Conservation (phyloP, 2,113 vertebrate genomes). For the Xiphophorus couchianus region DNA sequence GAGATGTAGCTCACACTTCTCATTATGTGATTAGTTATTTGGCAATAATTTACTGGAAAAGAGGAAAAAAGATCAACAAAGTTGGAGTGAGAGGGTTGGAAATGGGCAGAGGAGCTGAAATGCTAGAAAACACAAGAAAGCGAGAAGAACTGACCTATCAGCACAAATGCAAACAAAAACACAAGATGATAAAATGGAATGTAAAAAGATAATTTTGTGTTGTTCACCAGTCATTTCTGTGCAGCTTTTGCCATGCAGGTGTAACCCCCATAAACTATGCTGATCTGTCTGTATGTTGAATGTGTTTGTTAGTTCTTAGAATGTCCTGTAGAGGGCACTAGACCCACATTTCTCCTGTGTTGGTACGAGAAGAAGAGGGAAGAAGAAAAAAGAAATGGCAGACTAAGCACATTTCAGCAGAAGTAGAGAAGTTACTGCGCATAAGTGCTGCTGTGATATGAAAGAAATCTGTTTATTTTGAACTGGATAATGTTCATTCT, state of each 20-base stretch:
- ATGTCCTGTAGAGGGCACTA: no score
- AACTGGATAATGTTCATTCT: no score
- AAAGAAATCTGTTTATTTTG: no score
- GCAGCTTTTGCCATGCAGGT: slow-evolving; percentile 56
- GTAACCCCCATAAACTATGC: no score
- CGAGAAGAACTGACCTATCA: neutral
- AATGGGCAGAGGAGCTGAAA: neutral
- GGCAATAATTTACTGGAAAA: slow-evolving; percentile 4
- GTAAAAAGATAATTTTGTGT: slow-evolving; percentile 22
- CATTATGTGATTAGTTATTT: slow-evolving; percentile 44
- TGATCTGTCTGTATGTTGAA: no score
- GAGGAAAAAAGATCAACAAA: neutral
- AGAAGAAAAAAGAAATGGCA: no score
- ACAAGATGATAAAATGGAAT: neutral
- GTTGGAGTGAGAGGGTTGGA: neutral
- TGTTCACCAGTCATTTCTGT: slow-evolving; percentile 67
- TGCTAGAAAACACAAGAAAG: neutral
- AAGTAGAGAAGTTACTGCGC: no score
- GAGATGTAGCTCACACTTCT: slow-evolving; percentile 12
- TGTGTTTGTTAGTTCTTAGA: no score
- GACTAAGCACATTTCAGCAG: no score
- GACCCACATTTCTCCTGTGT: no score
- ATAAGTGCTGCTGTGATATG: no score
- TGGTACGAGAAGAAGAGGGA: no score
- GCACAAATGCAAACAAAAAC: neutral